Percentiles rank a stretch among this genome's conserved stretches.
phyloP scores from a whole-genome alignment of 2,113 vertebrate genomes.

The Dasyurus viverrinus region DNA sequence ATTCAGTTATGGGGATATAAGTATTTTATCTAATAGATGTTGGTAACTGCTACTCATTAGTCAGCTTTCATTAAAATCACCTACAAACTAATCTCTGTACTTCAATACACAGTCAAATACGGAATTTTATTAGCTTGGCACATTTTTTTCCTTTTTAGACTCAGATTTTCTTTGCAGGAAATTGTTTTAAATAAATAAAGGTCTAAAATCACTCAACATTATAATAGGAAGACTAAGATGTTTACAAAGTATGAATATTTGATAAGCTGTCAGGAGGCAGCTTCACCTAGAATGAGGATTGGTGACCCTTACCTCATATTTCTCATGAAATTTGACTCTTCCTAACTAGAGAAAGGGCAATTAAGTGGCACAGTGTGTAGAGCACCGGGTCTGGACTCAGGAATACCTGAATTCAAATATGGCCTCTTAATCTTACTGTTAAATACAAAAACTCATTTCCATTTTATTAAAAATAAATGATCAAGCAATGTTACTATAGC shows the following conservation, averaged over 20 bases:
- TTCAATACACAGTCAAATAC: background rate
- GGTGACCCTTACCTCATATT: too few relatives aligned
- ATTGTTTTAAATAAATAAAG: background rate
- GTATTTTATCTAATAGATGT: background rate
- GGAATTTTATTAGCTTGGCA: background rate
- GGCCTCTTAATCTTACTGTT: too few relatives aligned
- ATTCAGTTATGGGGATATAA: background rate
- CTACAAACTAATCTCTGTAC: background rate
- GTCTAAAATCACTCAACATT: background rate
- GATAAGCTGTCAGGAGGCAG: too few relatives aligned
- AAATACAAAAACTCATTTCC: too few relatives aligned
- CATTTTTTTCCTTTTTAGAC: background rate
- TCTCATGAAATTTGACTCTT: too few relatives aligned
- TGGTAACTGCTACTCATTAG: background rate
- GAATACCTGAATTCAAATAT: too few relatives aligned
- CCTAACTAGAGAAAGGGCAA: too few relatives aligned
- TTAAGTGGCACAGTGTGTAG: too few relatives aligned
- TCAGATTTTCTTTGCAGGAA: background rate
- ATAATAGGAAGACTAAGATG: background rate
- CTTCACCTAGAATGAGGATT: too few relatives aligned
- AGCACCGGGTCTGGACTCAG: too few relatives aligned
- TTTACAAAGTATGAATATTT: background rate
- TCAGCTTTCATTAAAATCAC: background rate
- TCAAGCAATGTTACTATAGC: too few relatives aligned
- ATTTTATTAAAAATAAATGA: too few relatives aligned